Evolutionary conservation across 2,888 invertebrate genomes (phyloP), one percentile per base, ranked within the genome.

Genomic region (Macaria notata): DNA sequence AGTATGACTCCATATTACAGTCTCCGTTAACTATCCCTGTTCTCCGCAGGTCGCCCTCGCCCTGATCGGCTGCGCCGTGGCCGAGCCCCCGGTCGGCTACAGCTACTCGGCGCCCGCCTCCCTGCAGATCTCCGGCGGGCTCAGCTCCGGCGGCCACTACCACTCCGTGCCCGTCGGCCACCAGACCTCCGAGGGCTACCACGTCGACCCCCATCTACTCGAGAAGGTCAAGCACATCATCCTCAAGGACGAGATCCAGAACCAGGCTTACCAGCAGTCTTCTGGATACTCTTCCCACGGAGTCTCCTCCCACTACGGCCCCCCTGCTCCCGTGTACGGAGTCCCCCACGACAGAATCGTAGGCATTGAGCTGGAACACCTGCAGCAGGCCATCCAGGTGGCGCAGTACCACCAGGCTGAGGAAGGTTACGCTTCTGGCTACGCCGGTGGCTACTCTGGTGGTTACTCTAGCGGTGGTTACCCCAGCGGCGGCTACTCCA

Each of bases 331-430:
- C 4, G 92, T 92, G 45, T 95, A 95, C 82, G 95, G 95, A 62
- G 95, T 93, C 1, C 95, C 95, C 53, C 65, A 86, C 0, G 92
- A 93, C 49, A 93, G 94, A 65, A 95, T 97, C 62, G 96, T 96
- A 59, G 97, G 96, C 59, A 95, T 97, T 74, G 96, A 96, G 83
- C 93, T 97, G 60, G 97, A 96, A 76, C 96, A 96, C 63, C 94
- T 96, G 73, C 95, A 96, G 77, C 96, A 96, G 76, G 96, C 96
- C 64, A 95, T 97, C 83, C 96, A 97, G 83, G 96, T 97, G 39
- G 97, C 97, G 33, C 96, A 97, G 79, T 96, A 95, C 92, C 94
- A 95, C 78, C 96, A 96, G 82, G 93, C 94, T 64, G 92, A 93
- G 59, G 93, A 94, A 65, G 93, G 93, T 60, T 79, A 88, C 75